Base-by-base conservation (phyloP, 2,797 vertebrate species). In the Meriones psammophilus region DNA sequence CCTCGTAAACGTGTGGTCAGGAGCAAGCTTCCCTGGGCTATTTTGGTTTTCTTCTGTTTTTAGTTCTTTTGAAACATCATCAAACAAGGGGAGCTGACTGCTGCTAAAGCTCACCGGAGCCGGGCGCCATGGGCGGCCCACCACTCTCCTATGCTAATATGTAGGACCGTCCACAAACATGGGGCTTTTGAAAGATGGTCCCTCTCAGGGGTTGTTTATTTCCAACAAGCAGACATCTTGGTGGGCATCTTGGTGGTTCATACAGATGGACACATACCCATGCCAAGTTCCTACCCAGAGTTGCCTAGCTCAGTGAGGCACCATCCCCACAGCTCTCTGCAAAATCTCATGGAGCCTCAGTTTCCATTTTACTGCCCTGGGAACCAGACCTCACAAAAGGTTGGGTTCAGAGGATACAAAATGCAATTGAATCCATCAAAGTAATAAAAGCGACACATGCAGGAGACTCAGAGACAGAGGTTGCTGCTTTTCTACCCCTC, bases 371-470 rank as follows among this genome's bases (percentile, higher is more conserved):
- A 1, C 9, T 5, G 22, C 20, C 9, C 6, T 1, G 9, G 58
- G 62, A 78, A n/a, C 20, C 14, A 2, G 26, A 36, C 73, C 14
- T 79, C 50, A 22, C 64, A 73, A 0, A 14, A 26, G 36, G 3
- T 0, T 28, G 30, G 2, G 15, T 20, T 36, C 78, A 69, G 66
- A 71, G 8, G 22, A 78, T 76, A 73, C 9, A 26, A 94, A 79
- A 39, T 17, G 28, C 28, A 56, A 18, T 28, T 28, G 7, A 8
- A 0, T 78, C 56, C 6, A 24, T 60, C 17, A n/a, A 42, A 1
- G 4, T 1, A 13, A 39, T 2, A 4, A 33, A 17, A 50, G 12
- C 3, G 36, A 42, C 0, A 28, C 28, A 26, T 0, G 28, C 28
- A 26, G 4, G 17, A 26, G 9, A 20, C 30, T 71, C 74, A 64